These are phyloP conservation scores for Odocoileus virginianus DNA, from an alignment of 2,113 vertebrate genomes.

Conservation along the genomic window DNA sequence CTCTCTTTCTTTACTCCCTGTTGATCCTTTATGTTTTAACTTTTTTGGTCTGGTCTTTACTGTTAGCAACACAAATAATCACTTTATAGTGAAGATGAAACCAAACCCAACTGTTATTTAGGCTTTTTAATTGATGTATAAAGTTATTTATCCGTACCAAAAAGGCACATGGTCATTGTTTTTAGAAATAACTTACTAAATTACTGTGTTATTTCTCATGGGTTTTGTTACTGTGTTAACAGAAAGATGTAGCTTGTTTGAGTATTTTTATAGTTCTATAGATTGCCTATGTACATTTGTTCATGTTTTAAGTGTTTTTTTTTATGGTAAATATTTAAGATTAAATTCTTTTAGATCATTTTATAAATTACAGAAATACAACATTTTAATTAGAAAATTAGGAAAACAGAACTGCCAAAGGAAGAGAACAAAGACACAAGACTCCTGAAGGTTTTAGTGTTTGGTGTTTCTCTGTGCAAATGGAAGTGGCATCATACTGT, in stretches of 20 bases:
- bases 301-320: background rate
- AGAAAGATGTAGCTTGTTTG: background rate
- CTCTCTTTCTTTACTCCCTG: background rate
- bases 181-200: background rate
- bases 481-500: background rate
- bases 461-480: background rate
- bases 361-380: background rate
- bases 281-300: background rate
- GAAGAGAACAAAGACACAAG: background rate
- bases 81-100: constrained; percentile 17
- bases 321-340: constrained; percentile 23
- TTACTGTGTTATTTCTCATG: constrained; percentile 9
- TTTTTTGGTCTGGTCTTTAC: background rate
- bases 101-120: background rate
- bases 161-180: background rate
- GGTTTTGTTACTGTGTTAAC: background rate
- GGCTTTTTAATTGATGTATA: background rate
- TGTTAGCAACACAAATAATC: background rate
- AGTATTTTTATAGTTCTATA: background rate
- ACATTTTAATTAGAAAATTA: constrained; percentile 15
- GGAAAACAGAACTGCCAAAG: background rate
- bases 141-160: background rate
- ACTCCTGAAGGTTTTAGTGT: background rate
- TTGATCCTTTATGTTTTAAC: background rate
- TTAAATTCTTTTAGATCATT: background rate